Evolutionary conservation across 2,113 vertebrate genomes (phyloP).

Genomic region (Tiliqua scincoides): DNA sequence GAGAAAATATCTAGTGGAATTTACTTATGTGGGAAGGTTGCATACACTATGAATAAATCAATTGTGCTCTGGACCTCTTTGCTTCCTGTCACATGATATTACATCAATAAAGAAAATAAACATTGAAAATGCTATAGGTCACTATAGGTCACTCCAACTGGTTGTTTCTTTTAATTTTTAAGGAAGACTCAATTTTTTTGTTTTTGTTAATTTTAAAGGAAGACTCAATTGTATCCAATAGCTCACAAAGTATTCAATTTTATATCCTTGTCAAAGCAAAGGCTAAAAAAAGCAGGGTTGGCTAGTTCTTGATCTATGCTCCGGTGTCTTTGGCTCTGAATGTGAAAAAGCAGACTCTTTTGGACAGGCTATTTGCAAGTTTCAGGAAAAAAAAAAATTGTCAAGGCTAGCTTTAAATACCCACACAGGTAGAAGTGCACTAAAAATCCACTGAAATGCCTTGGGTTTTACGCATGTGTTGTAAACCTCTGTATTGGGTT

Average conservation of each 20-base stretch:
- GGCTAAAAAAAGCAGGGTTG: not conserved
- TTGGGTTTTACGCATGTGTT: not conserved
- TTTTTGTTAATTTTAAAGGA: no score
- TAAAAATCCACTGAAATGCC: no score
- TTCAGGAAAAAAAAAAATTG: not conserved
- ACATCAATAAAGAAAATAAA: not conserved
- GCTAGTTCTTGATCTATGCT: not conserved
- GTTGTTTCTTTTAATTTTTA: not conserved
- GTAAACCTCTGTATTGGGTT: not conserved
- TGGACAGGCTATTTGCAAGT: no score
- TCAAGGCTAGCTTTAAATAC: not conserved
- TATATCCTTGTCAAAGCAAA: not conserved
- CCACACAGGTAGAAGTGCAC: no score
- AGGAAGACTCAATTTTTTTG: not conserved
- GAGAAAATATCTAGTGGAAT: not conserved
- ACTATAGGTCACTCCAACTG: not conserved
- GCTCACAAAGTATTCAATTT: not conserved
- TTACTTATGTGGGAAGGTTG: not conserved
- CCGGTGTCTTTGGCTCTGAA: not conserved
- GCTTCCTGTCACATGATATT: not conserved
- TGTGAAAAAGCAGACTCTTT: not conserved
- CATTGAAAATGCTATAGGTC: not conserved
- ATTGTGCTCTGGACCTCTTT: not conserved
- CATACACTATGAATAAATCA: not conserved
- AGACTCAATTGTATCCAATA: not conserved